Percentiles rank a stretch among this genome's conserved stretches.
These are phyloP conservation scores for Apodemia zela DNA, from an alignment of 2,888 invertebrate species.

Conservation along the genomic window DNA sequence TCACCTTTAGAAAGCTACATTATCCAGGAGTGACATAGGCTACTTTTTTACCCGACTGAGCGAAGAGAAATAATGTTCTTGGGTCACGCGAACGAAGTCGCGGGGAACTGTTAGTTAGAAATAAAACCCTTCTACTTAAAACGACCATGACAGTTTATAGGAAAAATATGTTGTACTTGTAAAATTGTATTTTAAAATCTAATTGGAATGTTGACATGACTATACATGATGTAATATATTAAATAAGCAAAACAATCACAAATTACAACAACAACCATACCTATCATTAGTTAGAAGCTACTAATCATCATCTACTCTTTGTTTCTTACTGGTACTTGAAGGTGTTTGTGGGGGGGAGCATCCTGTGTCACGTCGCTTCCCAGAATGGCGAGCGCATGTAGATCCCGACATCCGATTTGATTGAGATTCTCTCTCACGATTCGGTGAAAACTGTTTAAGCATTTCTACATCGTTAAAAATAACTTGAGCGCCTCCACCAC, in stretches of 20 bases:
- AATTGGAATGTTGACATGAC: not conserved
- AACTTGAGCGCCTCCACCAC: constrained; percentile 96
- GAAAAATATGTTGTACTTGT: too few relatives aligned
- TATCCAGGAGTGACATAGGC: too few relatives aligned
- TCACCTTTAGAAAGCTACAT: too few relatives aligned
- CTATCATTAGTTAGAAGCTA: not conserved
- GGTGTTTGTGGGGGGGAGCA: constrained; percentile 67
- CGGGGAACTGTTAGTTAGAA: too few relatives aligned
- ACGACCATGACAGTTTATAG: too few relatives aligned
- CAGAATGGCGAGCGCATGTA: constrained; percentile 64
- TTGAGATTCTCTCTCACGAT: constrained; percentile 49
- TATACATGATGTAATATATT: not conserved
- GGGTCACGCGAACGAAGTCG: too few relatives aligned
- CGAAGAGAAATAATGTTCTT: too few relatives aligned
- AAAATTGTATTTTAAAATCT: not conserved
- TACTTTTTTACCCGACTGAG: too few relatives aligned
- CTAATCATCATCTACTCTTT: constrained; percentile 60
- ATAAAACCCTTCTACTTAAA: too few relatives aligned
- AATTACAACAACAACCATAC: constrained; percentile 7
- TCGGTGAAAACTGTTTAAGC: constrained; percentile 90
- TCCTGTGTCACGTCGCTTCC: constrained; percentile 61
- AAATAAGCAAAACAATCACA: constrained; percentile 12
- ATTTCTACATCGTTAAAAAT: constrained; percentile 97
- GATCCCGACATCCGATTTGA: constrained; percentile 45
- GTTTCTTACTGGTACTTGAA: constrained; percentile 69